These are phyloP conservation scores for Gibbula magus DNA, from an alignment of 2,888 invertebrate species.

Conservation along the genomic window DNA sequence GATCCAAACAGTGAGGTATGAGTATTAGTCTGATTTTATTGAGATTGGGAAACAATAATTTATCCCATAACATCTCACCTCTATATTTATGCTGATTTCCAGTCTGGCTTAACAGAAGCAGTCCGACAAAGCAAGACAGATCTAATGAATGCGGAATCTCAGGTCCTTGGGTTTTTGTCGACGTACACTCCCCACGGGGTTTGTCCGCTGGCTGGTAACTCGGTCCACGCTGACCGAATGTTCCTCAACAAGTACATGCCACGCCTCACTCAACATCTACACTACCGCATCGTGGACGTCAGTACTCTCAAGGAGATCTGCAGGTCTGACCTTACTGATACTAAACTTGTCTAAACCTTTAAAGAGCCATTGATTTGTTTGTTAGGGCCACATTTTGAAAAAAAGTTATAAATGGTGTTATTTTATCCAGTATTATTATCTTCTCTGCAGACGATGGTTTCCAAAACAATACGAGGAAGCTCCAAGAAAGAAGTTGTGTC, in stretches of 20 bases:
- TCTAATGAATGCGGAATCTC: slow-evolving; percentile 82
- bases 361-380: too few species aligned
- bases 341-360: too few species aligned
- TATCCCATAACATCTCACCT: neutral
- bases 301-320: slow-evolving; percentile 90
- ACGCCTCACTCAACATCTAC: slow-evolving; percentile 84
- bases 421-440: too few species aligned
- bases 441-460: neutral
- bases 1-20: neutral
- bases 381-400: too few species aligned
- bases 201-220: slow-evolving; percentile 86
- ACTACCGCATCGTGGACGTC: slow-evolving; percentile 95
- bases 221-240: slow-evolving; percentile 88
- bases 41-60: neutral
- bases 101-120: slow-evolving; percentile 88
- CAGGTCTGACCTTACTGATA: slow-evolving; percentile 50
- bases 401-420: too few species aligned
- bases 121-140: slow-evolving; percentile 83
- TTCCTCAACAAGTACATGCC: slow-evolving; percentile 92
- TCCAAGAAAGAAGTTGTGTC: neutral
- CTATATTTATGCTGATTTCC: slow-evolving; percentile 42
- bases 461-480: neutral
- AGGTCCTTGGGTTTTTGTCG: slow-evolving; percentile 84
- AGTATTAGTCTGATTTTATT: neutral
- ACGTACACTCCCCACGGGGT: slow-evolving; percentile 77